Percentiles rank a stretch among this genome's conserved stretches.
Evolutionary conservation across 1,140 invertebrate genomes (phyloP).

Genomic region (Euborellia annulipes): DNA sequence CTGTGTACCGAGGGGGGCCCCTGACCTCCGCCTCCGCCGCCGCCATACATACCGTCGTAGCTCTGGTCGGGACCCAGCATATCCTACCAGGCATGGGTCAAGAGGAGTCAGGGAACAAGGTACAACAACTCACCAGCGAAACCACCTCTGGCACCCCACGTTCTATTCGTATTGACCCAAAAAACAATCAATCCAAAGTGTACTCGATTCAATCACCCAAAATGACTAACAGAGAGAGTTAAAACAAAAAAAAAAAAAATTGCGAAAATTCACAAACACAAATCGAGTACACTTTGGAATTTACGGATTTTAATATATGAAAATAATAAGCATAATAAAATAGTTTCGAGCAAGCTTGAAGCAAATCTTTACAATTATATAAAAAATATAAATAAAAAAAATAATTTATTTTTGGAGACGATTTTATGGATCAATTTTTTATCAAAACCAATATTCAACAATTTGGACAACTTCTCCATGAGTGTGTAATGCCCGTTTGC

Average conservation of each 20-base stretch:
- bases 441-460: too few relatives aligned
- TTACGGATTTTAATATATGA: too few relatives aligned
- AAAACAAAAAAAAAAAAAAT: too few relatives aligned
- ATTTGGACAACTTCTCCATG: too few relatives aligned
- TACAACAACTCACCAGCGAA: background rate
- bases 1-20: conserved; percentile 65
- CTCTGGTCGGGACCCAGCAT: conserved; percentile 83
- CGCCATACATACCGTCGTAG: conserved; percentile 78
- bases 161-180: background rate
- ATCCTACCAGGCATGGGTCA: conserved; percentile 46
- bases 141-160: background rate
- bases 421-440: too few relatives aligned
- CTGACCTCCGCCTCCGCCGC: conserved; percentile 76
- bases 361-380: too few relatives aligned
- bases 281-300: too few relatives aligned
- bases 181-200: background rate
- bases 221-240: background rate
- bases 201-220: background rate
- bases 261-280: too few relatives aligned
- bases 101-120: conserved; percentile 1
- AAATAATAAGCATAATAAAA: conserved; percentile 5
- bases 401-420: too few relatives aligned
- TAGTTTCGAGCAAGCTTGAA: background rate
- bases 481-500: too few relatives aligned
- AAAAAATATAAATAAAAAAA: too few relatives aligned